phyloP scores from a whole-genome alignment of 2,888 invertebrate species.

The Xestoiulus laeticollis region DNA sequence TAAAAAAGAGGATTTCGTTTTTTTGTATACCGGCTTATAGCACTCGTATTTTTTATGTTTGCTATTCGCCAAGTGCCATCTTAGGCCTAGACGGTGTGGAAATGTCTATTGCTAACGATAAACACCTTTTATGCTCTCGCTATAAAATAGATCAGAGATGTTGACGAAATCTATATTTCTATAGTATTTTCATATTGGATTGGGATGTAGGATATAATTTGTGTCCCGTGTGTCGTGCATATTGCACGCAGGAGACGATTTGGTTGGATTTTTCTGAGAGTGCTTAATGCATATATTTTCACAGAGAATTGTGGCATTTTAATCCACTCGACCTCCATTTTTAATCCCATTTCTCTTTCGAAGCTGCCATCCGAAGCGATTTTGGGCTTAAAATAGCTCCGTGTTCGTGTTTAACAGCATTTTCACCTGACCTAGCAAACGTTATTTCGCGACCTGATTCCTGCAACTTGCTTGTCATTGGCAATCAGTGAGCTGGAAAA shows the following conservation, averaged over 20 bases:
- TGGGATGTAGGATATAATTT: not conserved
- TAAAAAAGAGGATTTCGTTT: not conserved
- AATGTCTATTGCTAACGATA: not conserved
- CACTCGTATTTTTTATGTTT: conserved; percentile 13
- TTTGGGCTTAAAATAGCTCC: conserved; percentile 22
- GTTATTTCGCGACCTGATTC: conserved; percentile 17
- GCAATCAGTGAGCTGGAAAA: conserved; percentile 34
- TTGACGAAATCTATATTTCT: not conserved
- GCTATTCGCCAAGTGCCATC: not conserved
- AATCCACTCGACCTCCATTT: conserved; percentile 43
- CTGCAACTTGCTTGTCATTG: not conserved
- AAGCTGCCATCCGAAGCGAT: conserved; percentile 38
- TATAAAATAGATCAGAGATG: not conserved
- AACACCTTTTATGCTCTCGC: not conserved
- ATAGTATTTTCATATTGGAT: not conserved
- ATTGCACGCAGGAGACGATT: not conserved
- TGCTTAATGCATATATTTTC: not conserved
- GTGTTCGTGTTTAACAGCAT: conserved; percentile 39
- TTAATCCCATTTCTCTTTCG: conserved; percentile 31
- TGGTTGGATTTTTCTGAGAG: not conserved
- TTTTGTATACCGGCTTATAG: not conserved
- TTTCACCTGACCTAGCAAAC: conserved; percentile 12
- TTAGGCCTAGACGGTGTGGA: not conserved
- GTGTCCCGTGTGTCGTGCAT: not conserved
- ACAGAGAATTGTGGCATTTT: conserved; percentile 35